Evolutionary conservation across 2,113 vertebrate genomes (phyloP).

Genomic region (Apodemus sylvaticus): DNA sequence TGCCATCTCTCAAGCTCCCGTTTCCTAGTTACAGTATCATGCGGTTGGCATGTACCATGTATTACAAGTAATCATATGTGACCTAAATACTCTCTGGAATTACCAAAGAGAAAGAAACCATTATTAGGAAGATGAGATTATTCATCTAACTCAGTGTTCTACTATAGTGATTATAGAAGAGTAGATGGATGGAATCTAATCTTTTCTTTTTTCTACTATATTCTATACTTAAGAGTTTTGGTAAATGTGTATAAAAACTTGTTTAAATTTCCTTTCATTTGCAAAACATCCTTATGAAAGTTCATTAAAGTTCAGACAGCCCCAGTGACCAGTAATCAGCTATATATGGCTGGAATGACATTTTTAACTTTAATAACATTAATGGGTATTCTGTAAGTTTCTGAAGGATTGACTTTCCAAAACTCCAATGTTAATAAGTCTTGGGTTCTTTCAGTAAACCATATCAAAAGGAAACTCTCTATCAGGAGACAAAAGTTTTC

Average conservation of each 20-base stretch:
- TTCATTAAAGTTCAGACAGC: background rate
- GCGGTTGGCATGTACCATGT: background rate
- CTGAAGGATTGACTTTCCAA: constrained; percentile 38
- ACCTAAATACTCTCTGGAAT: background rate
- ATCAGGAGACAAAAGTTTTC: constrained; percentile 36
- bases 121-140: background rate
- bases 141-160: background rate
- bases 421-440: background rate
- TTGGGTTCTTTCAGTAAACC: background rate
- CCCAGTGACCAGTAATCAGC: background rate
- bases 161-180: background rate
- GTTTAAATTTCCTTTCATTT: constrained; percentile 55
- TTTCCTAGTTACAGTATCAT: background rate
- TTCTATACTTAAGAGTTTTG: background rate
- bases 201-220: background rate
- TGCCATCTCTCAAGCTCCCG: background rate
- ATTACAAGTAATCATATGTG: background rate
- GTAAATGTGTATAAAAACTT: background rate
- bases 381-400: background rate
- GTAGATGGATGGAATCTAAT: background rate
- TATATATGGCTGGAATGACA: constrained; percentile 16
- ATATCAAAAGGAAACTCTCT: background rate
- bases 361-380: constrained; percentile 35
- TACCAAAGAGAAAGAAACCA: constrained; percentile 34
- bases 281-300: constrained; percentile 43